Base-by-base conservation (phyloP, 23 tunicate species). In the Halocynthia aurantium region DNA sequence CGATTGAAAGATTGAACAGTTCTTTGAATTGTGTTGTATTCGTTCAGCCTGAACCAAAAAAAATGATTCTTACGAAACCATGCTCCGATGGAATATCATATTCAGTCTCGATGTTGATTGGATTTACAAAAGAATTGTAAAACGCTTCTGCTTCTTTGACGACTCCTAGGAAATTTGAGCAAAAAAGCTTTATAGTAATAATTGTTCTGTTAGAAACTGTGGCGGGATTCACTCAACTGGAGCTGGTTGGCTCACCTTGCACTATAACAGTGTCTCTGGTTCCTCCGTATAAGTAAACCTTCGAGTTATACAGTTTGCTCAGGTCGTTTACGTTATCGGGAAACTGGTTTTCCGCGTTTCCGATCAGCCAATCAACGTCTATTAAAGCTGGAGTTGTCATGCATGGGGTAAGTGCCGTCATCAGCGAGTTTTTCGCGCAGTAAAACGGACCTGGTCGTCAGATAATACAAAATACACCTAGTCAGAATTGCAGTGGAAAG, bases 381-480 rank as follows among this genome's bases (percentile, higher is more conserved):
- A 89, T 84, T 70, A 80, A 10, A 5, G 52, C 50, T 8, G 88
- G 85, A 50, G 76, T 40, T 8, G 81, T 44, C 96, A 89, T 89
- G 69, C 96, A 89, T 15, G 96, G 75, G 6, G 67, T 76, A 50
- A 87, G 74, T 8, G 96, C 96, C 7, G 85, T 84, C 62, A 72
- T 52, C 12, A 84, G 55, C n/a, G 50, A 52, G 62, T 67, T 81
- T 18, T 80, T 69, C 4, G 96, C 96, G 75, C 96, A 89, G 82
- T 76, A 70, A 76, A 70, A 89, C 19, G 96, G 96, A 6, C 96
- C 96, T 89, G 72, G 8, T 52, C 40, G 4, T 15, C 66, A 65
- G 11, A 13, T 57, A 76, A 15, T 57, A 21, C 10, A 52, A 17
- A 76, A n/a, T n/a, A n/a, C n/a, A n/a, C n/a, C n/a, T n/a, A n/a